Conservation (phyloP, 2,113 vertebrate species). For the Oplegnathus fasciatus region DNA sequence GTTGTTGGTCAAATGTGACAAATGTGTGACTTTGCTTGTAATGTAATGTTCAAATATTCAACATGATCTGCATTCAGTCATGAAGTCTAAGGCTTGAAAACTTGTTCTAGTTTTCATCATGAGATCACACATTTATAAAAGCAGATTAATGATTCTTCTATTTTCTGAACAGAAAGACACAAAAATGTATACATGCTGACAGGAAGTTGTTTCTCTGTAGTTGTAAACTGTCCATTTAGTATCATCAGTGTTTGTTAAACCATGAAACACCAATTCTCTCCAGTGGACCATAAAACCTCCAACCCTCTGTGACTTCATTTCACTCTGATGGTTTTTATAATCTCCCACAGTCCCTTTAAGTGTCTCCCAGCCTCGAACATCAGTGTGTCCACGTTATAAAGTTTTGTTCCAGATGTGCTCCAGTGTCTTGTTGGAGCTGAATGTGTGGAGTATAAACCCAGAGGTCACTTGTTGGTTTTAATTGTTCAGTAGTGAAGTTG, state of each 20-base stretch:
- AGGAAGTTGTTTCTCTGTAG: not conserved
- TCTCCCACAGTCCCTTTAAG: not conserved
- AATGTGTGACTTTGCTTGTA: not conserved
- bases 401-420: not conserved
- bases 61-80: not conserved
- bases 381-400: not conserved
- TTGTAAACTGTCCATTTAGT: not conserved
- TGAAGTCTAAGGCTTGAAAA: not conserved
- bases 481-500: not conserved
- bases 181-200: not conserved
- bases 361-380: not conserved
- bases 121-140: not conserved
- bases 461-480: conserved; percentile 16
- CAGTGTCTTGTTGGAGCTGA: conserved; percentile 27
- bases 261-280: not conserved
- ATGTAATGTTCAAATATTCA: not conserved
- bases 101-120: not conserved
- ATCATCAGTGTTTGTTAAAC: not conserved
- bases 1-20: not conserved
- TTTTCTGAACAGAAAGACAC: too few species aligned
- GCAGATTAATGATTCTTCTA: not conserved
- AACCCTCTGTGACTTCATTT: not conserved
- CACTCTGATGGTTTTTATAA: not conserved
- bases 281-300: conserved; percentile 10
- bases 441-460: conserved; percentile 14